These are phyloP conservation scores for Lycocerus yunnanus DNA, from an alignment of 2,888 invertebrate genomes.

Conservation along the genomic window DNA sequence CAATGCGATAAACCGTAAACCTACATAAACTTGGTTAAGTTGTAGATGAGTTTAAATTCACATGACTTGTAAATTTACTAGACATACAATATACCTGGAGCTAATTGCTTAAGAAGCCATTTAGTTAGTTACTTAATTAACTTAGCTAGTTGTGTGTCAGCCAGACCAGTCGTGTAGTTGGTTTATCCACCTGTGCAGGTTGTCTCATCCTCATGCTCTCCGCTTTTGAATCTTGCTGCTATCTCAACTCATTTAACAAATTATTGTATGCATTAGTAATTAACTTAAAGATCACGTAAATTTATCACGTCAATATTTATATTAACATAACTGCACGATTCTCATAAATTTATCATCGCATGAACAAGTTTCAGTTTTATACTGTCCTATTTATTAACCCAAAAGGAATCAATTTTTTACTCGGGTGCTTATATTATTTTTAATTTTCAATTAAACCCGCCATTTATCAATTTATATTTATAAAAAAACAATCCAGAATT, in stretches of 20 bases:
- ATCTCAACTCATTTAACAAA: slow-evolving; percentile 40
- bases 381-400: neutral
- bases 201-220: slow-evolving; percentile 30
- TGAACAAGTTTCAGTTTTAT: neutral
- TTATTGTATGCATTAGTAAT: slow-evolving; percentile 41
- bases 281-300: slow-evolving; percentile 42
- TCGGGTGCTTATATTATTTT: neutral
- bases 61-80: slow-evolving; percentile 48
- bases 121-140: slow-evolving; percentile 51
- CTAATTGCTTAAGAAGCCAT: slow-evolving; percentile 54
- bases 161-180: slow-evolving; percentile 41
- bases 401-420: neutral
- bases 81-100: slow-evolving; percentile 51
- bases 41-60: slow-evolving; percentile 34
- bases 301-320: slow-evolving; percentile 43
- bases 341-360: slow-evolving; percentile 26
- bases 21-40: slow-evolving; percentile 11
- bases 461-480: neutral
- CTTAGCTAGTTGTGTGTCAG: slow-evolving; percentile 49
- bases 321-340: slow-evolving; percentile 38
- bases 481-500: too few species aligned
- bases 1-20: neutral
- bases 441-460: neutral
- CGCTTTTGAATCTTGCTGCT: slow-evolving; percentile 20
- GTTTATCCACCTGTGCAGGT: slow-evolving; percentile 43